phyloP scores from a whole-genome alignment of 2,888 invertebrate genomes.

The Teleiodes luculella region DNA sequence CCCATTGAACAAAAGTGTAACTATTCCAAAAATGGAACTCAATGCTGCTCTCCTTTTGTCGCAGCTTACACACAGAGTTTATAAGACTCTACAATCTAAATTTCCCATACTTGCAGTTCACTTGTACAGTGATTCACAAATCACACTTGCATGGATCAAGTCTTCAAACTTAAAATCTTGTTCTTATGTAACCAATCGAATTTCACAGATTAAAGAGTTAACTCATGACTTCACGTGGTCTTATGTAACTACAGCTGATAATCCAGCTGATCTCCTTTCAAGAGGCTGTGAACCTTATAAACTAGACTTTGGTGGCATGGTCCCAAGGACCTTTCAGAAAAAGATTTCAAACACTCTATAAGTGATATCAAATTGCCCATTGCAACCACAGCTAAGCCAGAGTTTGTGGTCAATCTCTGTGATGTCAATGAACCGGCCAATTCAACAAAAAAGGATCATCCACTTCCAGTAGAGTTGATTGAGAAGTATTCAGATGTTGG shows the following conservation, averaged over 20 bases:
- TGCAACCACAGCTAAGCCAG: neutral
- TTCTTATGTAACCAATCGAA: neutral
- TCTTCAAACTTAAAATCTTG: neutral
- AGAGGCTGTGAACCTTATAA: conserved; percentile 9
- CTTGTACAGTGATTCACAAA: conserved; percentile 6
- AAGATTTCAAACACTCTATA: neutral
- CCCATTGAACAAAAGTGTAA: neutral
- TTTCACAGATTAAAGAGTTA: neutral
- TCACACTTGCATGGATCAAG: neutral
- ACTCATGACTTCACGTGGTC: neutral
- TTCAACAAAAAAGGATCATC: neutral
- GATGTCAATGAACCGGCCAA: no score
- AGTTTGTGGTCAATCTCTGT: neutral
- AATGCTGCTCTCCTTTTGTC: neutral
- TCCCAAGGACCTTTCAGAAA: neutral
- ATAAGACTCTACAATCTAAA: neutral
- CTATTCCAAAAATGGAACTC: conserved; percentile 8
- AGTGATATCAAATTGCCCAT: neutral
- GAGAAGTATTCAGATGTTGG: conserved; percentile 11
- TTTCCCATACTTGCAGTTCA: neutral
- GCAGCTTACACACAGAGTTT: neutral
- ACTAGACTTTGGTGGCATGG: conserved; percentile 7
- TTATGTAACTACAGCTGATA: neutral
- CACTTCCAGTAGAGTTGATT: neutral
- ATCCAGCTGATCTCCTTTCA: conserved; percentile 5